Evolutionary conservation across 2,797 vertebrate genomes (phyloP).

Genomic region (Emys orbicularis): DNA sequence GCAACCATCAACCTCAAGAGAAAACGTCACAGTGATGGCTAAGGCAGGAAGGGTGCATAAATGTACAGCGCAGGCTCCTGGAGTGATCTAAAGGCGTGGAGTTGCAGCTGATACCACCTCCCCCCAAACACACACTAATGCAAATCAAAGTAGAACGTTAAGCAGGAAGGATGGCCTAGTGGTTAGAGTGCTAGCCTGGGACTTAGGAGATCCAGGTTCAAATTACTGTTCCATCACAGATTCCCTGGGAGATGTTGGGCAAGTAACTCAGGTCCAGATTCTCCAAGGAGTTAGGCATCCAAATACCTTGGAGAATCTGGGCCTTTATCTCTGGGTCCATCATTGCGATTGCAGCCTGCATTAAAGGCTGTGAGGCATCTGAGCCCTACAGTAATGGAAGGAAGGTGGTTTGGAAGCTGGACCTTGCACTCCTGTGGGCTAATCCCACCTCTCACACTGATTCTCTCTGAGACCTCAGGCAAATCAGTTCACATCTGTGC

Average conservation of each 20-base stretch:
- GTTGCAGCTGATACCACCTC: background rate
- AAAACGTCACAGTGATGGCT: background rate
- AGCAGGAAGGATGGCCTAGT: background rate
- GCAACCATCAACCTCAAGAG: background rate
- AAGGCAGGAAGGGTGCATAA: background rate
- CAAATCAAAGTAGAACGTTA: background rate
- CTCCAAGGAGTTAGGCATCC: background rate
- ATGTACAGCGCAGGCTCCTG: background rate
- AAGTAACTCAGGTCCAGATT: background rate
- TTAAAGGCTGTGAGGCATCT: background rate
- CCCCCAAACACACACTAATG: background rate
- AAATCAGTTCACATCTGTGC: fast-evolving
- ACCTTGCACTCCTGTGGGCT: background rate
- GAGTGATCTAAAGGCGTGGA: background rate
- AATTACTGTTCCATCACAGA: background rate
- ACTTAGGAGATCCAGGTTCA: background rate
- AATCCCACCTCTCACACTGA: fast-evolving
- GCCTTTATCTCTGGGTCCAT: background rate
- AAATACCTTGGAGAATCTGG: fast-evolving
- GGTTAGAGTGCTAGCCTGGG: background rate
- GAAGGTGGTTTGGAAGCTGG: background rate
- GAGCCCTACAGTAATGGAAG: background rate
- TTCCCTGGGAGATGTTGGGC: background rate
- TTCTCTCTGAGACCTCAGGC: background rate
- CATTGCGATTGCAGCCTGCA: fast-evolving